Evolutionary conservation across 2,797 vertebrate genomes (phyloP).

Genomic region (Discoglossus pictus): DNA sequence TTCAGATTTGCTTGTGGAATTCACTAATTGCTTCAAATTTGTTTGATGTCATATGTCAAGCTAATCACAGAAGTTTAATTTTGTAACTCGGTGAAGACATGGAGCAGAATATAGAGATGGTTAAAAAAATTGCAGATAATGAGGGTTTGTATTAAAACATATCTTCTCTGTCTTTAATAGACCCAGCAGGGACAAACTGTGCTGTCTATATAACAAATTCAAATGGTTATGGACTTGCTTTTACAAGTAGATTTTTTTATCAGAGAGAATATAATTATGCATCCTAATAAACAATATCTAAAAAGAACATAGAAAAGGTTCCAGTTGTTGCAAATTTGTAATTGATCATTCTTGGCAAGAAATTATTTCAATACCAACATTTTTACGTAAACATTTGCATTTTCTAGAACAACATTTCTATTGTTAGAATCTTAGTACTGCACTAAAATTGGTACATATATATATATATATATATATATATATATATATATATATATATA

Average conservation of each 20-base stretch:
- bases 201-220: neutral
- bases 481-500: too few species aligned
- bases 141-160: neutral
- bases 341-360: too few species aligned
- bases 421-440: too few species aligned
- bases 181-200: slow-evolving; percentile 15
- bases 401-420: too few species aligned
- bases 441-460: too few species aligned
- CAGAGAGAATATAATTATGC: too few species aligned
- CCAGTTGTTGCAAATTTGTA: too few species aligned
- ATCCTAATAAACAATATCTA: too few species aligned
- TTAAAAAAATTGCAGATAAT: slow-evolving; percentile 28
- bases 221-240: neutral
- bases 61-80: slow-evolving; percentile 14
- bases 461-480: too few species aligned
- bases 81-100: neutral
- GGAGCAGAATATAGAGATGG: slow-evolving; percentile 4
- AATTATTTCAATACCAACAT: too few species aligned
- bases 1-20: slow-evolving; percentile 11
- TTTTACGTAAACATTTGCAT: too few species aligned
- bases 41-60: slow-evolving; percentile 21
- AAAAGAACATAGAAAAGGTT: too few species aligned
- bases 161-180: slow-evolving; percentile 2
- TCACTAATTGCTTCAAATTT: slow-evolving; percentile 14
- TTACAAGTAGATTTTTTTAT: slow-evolving; percentile 6